Base-by-base conservation (phyloP, 1,140 invertebrate genomes). In the Dermatophagoides farinae region DNA sequence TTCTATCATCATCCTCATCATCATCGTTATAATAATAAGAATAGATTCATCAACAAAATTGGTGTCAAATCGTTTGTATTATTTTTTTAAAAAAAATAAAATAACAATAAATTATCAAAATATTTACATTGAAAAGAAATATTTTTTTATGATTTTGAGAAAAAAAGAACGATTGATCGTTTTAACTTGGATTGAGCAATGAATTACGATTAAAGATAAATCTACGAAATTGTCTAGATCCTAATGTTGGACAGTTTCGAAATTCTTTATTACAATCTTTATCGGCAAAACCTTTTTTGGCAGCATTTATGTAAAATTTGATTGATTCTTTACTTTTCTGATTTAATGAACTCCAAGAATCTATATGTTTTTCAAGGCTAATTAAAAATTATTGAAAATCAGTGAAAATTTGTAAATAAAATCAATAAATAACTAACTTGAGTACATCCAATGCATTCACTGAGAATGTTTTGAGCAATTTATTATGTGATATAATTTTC, bases 291-390 rank as follows among this genome's bases (percentile, higher is more conserved):
- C 64, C 64, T 31, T 46, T 62, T 44, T 63, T 57, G 49, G 64
- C 62, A 39, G 64, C 64, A 61, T 62, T 65, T 16, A 65, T 23
- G 44, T 64, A 64, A 61, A 61, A 63, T 51, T 65, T 65, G 4
- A 65, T 46, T 4, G 61, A 50, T 31, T 44, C 39, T 52, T 62
- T 64, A 12, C 58, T 55, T 37, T 57, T 64, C 12, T 63, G 58
- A 18, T 51, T 57, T 12, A 65, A 58, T 20, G 40, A n/a, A 50
- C 44, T 41, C 9, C 62, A 62, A 41, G 50, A 41, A 47, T 65
- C 64, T 10, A 65, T 31, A 18, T 62, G 62, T 38, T 55, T 53
- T 58, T 65, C 64, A 18, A 65, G 50, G 1, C 64, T 65, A n/a
- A 11, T 18, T 6, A 38, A 1, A 50, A 57, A 57, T n/a, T n/a